Evolutionary conservation across 2,113 vertebrate genomes (phyloP).

Genomic region (Pachycephala philippinensis): DNA sequence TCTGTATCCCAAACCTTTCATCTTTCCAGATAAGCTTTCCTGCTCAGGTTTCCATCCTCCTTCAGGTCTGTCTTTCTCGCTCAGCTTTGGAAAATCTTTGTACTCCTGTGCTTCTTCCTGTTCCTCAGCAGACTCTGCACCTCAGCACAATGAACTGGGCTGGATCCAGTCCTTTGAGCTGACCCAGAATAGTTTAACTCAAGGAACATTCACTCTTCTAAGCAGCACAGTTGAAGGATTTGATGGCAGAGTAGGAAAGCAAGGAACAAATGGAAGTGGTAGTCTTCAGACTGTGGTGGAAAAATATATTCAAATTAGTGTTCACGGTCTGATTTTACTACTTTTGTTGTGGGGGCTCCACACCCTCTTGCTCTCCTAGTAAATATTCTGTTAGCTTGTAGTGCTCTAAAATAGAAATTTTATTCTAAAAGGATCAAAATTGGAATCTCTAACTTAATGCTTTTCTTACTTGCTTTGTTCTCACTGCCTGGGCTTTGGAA

Average conservation of each 20-base stretch:
- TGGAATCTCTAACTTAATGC: background rate
- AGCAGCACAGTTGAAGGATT: background rate
- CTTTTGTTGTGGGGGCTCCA: background rate
- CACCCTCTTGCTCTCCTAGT: background rate
- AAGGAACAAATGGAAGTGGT: background rate
- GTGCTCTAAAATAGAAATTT: background rate
- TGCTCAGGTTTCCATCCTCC: background rate
- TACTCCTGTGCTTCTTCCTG: background rate
- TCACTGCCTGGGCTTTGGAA: background rate
- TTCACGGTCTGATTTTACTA: background rate
- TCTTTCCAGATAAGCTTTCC: background rate
- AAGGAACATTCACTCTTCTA: background rate
- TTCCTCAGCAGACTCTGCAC: background rate
- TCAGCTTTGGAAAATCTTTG: background rate
- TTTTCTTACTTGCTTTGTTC: background rate
- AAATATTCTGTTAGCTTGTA: background rate
- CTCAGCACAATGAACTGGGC: no score
- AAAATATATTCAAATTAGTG: background rate
- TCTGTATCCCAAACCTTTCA: background rate
- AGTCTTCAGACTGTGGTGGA: background rate
- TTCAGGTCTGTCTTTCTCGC: background rate
- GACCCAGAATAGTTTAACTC: background rate
- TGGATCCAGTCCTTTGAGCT: background rate
- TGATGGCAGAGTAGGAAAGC: background rate
- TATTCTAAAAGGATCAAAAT: background rate